Conservation (phyloP, 2,797 vertebrate species). For the Etheostoma perlongum region DNA sequence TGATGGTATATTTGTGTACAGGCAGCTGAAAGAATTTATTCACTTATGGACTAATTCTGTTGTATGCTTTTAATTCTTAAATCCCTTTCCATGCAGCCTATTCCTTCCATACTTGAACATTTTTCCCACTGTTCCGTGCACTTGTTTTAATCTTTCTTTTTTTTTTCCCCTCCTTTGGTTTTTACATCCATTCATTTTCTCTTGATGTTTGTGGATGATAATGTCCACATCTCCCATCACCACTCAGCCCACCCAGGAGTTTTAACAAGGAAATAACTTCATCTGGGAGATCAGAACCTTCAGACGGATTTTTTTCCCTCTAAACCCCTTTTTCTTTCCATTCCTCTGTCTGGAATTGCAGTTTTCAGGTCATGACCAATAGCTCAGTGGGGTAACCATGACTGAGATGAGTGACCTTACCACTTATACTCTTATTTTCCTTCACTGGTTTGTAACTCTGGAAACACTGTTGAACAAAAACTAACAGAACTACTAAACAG, state of each 20-base stretch:
- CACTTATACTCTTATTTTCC: background rate
- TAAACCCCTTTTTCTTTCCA: slow-evolving; percentile 23
- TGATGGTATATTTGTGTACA: background rate
- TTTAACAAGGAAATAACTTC: slow-evolving; percentile 24
- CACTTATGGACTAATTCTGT: background rate
- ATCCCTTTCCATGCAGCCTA: background rate
- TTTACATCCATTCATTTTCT: slow-evolving; percentile 3
- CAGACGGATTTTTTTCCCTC: slow-evolving; percentile 40
- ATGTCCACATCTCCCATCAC: slow-evolving; percentile 31
- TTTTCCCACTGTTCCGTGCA: background rate
- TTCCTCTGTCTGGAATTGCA: slow-evolving; percentile 28
- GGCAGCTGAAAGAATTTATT: background rate
- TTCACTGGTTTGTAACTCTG: background rate
- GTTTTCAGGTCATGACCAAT: slow-evolving; percentile 22
- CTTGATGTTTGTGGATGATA: slow-evolving; percentile 10
- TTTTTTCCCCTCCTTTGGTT: background rate
- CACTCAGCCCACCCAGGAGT: slow-evolving; percentile 50
- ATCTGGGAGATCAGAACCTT: slow-evolving; percentile 35
- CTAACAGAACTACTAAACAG: too few relatives aligned
- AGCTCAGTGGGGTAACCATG: slow-evolving; percentile 11
- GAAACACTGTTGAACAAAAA: background rate
- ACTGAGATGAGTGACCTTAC: slow-evolving; percentile 1
- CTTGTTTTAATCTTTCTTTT: background rate
- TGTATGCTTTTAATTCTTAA: slow-evolving; percentile 5
- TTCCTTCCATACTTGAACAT: background rate